Percentiles rank a stretch among this genome's conserved stretches.
phyloP scores from a whole-genome alignment of 1,140 invertebrate species.

The Araneus ventricosus region DNA sequence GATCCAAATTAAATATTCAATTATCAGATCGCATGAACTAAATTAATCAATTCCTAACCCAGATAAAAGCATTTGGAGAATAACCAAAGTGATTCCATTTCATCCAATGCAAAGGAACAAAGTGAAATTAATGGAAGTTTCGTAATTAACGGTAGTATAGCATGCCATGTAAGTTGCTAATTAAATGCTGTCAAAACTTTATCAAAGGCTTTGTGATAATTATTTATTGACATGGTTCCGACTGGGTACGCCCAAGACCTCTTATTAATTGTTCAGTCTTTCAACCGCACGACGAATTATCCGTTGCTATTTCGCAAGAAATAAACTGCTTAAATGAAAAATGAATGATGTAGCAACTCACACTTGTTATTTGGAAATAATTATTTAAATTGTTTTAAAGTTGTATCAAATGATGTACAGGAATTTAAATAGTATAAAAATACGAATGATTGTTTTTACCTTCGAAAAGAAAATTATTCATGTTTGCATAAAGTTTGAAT shows the following conservation, averaged over 20 bases:
- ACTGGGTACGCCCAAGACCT: not conserved
- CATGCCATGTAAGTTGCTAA: conserved; percentile 66
- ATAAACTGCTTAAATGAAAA: not conserved
- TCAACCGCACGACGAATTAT: not conserved
- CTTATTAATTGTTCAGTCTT: conserved; percentile 52
- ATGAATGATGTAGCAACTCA: too few species aligned
- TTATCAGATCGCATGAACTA: not conserved
- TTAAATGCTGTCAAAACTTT: conserved; percentile 70
- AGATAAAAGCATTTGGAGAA: conserved; percentile 53
- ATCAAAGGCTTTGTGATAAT: conserved; percentile 52
- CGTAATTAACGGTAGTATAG: conserved; percentile 57
- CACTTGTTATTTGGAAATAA: too few species aligned
- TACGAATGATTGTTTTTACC: too few species aligned
- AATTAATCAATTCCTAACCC: conserved; percentile 53
- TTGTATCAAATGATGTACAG: too few species aligned
- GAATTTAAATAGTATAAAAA: too few species aligned
- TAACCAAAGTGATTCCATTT: conserved; percentile 59
- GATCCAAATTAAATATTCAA: conserved; percentile 28
- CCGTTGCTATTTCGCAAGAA: not conserved
- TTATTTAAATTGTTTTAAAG: too few species aligned
- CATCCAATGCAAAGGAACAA: conserved; percentile 59
- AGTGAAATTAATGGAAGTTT: conserved; percentile 69
- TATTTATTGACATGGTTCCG: conserved; percentile 63
- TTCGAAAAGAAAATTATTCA: too few species aligned
- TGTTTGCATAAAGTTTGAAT: too few species aligned